Percentiles rank a stretch among this genome's conserved stretches.
Evolutionary conservation across 2,888 invertebrate species (phyloP).

Genomic region (Lasioglossum morio): DNA sequence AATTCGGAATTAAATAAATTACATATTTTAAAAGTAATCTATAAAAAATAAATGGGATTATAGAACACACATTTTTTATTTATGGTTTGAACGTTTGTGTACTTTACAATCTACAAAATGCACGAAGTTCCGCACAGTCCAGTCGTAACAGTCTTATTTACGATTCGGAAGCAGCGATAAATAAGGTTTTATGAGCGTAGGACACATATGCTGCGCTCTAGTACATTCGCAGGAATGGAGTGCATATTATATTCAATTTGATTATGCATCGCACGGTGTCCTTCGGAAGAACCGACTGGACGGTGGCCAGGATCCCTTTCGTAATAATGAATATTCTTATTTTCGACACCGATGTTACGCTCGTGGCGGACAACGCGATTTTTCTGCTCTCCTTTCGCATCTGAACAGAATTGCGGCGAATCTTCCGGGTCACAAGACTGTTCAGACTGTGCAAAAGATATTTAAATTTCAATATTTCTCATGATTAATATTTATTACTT

Average conservation of each 20-base stretch:
- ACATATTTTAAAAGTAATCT: not conserved
- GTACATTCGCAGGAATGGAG: not conserved
- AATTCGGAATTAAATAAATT: not conserved
- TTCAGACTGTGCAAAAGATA: too few relatives aligned
- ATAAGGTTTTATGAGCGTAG: not conserved
- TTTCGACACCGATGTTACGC: conserved; percentile 2
- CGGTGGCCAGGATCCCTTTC: conserved; percentile 11
- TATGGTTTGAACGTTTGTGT: not conserved
- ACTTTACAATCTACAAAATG: not conserved
- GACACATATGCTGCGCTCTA: not conserved
- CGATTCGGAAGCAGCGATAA: not conserved
- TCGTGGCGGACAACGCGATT: not conserved
- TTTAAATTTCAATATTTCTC: not conserved
- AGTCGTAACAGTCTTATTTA: not conserved
- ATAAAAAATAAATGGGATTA: not conserved
- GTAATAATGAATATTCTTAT: conserved; percentile 12
- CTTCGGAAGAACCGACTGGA: conserved; percentile 18
- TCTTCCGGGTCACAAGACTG: not conserved
- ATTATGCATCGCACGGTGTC: not conserved
- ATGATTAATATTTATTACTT: too few relatives aligned
- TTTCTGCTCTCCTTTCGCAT: not conserved
- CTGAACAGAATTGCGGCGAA: not conserved
- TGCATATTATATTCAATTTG: conserved; percentile 7
- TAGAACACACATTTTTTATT: not conserved
- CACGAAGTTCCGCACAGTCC: not conserved